Base-by-base conservation (phyloP, 1,140 invertebrate genomes). In the Lysiphlebus fabarum region DNA sequence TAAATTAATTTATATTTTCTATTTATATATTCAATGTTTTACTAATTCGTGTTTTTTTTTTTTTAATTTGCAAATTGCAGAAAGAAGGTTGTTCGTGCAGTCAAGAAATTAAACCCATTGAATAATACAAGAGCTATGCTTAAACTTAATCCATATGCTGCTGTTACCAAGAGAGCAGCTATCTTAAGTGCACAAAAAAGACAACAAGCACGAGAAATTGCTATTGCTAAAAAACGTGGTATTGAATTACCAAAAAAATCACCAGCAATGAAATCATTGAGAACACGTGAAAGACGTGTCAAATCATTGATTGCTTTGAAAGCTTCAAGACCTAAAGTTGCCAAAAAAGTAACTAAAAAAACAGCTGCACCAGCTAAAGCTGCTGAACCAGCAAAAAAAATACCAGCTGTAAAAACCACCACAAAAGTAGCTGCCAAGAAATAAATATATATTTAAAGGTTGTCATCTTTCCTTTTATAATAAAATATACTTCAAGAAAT, bases 61-160 rank as follows among this genome's bases (percentile, higher is more conserved):
- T n/a, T 53, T 26, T 26, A 14, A 64, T 68, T 58, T 67, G 69
- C 56, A 56, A 59, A 40, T 82, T 80, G 36, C 70, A 89, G 89
- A 71, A 91, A 90, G 82, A 86, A 83, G 64, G 83, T 91, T 17
- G 81, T 86, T 48, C 86, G 89, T 57, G 78, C 85, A 44, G 85
- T 86, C 5, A 85, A 93, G 69, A 98, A 98, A 80, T 85, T 95
- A 64, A 99, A 99, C 81, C 96, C 96, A 64, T 80, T 99, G 71
- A 89, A 84, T 70, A 98, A 99, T 74, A 86, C 86, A 8, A 84
- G 87, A 59, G 91, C 94, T 5, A 89, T 99, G 90, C 76, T 91
- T 58, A 86, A 88, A 70, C 83, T 99, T 43, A 99, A 99, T 78
- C 97, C 97, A 7, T 97, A 93, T 72, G 87, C 93, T 26, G 89